Evolutionary conservation across 1,140 invertebrate species (phyloP), one percentile per base, ranked within the genome.

Genomic region (Drosophila kikkawai): DNA sequence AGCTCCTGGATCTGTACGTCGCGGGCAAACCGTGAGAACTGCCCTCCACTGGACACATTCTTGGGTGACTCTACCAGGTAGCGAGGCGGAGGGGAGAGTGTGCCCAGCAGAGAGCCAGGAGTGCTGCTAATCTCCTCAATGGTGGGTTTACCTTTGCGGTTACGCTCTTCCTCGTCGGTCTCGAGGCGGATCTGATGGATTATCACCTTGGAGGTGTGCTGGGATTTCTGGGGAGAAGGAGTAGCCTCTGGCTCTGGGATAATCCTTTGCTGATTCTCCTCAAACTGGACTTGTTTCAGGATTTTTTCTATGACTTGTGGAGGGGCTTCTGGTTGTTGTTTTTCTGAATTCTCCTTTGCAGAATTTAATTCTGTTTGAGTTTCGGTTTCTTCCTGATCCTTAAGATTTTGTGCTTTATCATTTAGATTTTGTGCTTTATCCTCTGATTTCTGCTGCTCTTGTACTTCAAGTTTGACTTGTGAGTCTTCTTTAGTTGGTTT

Each of bases 131-230:
- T 75, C 63, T 87, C 84, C 63, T 88, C 83, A 7, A 87, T 71
- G 17, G 57, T 80, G 55, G 85, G 85, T 60, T 88, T 80, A 50
- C 73, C 80, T 34, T 57, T 70, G 7, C 66, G 70, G 5, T 26
- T 59, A 0, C 47, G 55, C 19, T 60, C 66, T 42, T 91, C 66
- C 1, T 69, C 87, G 11, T 79, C 74, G 29, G 82, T 68, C 47
- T 92, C 91, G 6, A 92, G 8, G 45, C 69, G 83, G n/a, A 92
- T 82, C 50, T 91, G 75, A 50, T 92, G 91, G 42, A 91, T 91
- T 11, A 91, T 92, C 12, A 91, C 86, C 44, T 88, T 91, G 13
- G 79, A 73, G 71, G 79, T 80, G 65, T 75, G 82, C 11, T 90
- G 82, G 32, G 56, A 29, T 0, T 75, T 68, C 15, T 34, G 17